phyloP scores from a whole-genome alignment of 2,888 invertebrate species.

The Drosophila antonietae region DNA sequence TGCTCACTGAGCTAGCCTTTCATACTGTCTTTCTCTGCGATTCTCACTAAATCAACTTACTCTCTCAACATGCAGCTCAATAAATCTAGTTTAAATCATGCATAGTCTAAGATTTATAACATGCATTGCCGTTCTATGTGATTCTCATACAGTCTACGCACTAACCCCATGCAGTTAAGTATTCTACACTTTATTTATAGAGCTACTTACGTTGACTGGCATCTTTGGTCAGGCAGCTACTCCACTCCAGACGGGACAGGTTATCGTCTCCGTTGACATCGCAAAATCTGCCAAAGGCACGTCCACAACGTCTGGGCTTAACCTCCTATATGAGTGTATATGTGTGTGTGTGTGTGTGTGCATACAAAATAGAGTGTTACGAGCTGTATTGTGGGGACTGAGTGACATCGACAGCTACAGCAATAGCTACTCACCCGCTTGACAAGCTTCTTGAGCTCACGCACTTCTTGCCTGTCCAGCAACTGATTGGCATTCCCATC shows the following conservation, averaged over 20 bases:
- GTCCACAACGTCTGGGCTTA: constrained; percentile 95
- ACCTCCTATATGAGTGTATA: constrained; percentile 86
- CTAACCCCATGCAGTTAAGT: constrained; percentile 3
- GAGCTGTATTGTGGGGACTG: constrained; percentile 14
- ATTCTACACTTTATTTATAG: constrained; percentile 1
- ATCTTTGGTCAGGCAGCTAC: constrained; percentile 92
- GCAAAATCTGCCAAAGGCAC: constrained; percentile 94
- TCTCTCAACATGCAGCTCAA: not conserved
- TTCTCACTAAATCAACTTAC: not conserved
- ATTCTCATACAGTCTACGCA: not conserved
- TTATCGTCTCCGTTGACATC: constrained; percentile 92
- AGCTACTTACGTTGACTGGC: constrained; percentile 91
- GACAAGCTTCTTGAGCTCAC: constrained; percentile 91
- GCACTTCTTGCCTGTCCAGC: constrained; percentile 92
- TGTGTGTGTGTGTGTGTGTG: constrained; percentile 21
- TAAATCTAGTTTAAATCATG: not conserved
- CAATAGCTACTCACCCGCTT: constrained; percentile 87
- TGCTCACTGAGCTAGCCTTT: not conserved
- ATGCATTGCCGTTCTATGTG: constrained; percentile 11
- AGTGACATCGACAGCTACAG: constrained; percentile 39
- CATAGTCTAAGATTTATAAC: not conserved
- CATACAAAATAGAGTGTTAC: constrained; percentile 48
- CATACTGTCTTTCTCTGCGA: not conserved
- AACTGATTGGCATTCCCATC: constrained; percentile 92
- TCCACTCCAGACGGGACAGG: constrained; percentile 93